Evolutionary conservation across 2,113 vertebrate genomes (phyloP).

Genomic region (Buteo buteo): DNA sequence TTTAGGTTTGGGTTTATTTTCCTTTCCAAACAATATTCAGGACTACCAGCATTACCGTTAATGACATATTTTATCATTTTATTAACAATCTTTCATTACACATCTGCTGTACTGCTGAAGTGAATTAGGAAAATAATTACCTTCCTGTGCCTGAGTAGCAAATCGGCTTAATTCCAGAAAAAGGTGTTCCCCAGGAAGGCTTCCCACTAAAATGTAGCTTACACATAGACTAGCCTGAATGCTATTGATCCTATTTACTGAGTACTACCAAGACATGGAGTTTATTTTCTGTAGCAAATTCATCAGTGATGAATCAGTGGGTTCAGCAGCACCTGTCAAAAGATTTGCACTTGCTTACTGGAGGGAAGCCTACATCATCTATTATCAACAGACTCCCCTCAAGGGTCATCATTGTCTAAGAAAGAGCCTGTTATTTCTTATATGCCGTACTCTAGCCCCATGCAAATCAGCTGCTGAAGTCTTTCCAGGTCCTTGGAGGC

Average conservation of each 20-base stretch:
- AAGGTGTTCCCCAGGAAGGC: background rate
- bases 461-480: background rate
- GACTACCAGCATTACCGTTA: background rate
- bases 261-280: background rate
- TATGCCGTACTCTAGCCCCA: background rate
- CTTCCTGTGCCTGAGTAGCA: background rate
- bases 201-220: background rate
- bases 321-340: constrained; percentile 9
- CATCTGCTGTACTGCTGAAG: constrained; percentile 6
- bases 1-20: background rate
- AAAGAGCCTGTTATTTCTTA: background rate
- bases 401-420: background rate
- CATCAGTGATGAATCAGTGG: background rate
- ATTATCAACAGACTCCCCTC: background rate
- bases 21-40: background rate
- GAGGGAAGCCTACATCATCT: background rate
- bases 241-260: background rate
- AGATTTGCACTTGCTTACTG: constrained; percentile 9
- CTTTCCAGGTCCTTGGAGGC: background rate
- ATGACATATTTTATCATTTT: background rate
- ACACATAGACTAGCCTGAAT: background rate
- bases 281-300: background rate
- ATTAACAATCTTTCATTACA: background rate
- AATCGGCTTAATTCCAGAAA: background rate
- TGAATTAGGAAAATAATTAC: constrained; percentile 18